These are phyloP conservation scores for Oryzaephilus surinamensis DNA, from an alignment of 1,140 invertebrate species.

Conservation along the genomic window DNA sequence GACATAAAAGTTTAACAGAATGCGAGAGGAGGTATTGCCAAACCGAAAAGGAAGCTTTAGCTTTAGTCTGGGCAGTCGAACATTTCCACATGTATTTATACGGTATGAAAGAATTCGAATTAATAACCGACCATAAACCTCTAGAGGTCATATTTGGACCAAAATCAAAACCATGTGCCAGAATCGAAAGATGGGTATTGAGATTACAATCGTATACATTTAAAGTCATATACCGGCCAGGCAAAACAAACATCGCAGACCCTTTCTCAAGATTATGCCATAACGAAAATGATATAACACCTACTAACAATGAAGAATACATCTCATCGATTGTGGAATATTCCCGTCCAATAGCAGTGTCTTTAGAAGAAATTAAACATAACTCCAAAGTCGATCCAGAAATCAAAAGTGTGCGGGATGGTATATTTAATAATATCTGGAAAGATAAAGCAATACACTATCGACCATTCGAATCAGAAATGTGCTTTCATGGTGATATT, in stretches of 20 bases:
- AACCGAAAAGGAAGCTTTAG: constrained; percentile 28
- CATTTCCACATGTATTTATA: constrained; percentile 20
- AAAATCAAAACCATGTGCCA: constrained; percentile 25
- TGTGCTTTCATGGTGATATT: constrained; percentile 4
- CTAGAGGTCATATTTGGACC: constrained; percentile 24
- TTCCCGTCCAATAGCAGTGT: constrained; percentile 1
- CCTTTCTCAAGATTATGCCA: constrained; percentile 25
- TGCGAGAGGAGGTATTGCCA: constrained; percentile 26
- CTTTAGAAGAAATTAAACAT: constrained; percentile 3
- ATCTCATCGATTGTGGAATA: neutral
- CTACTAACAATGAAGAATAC: neutral
- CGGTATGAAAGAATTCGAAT: constrained; percentile 22
- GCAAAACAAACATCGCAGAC: constrained; percentile 35
- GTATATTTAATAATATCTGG: neutral
- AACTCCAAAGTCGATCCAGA: constrained; percentile 2
- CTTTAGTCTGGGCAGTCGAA: constrained; percentile 18
- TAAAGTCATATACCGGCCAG: constrained; percentile 28
- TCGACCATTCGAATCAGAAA: constrained; percentile 2
- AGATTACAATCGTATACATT: constrained; percentile 29
- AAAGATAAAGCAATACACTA: neutral
- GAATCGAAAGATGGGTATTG: constrained; percentile 33
- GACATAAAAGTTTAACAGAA: constrained; percentile 18
- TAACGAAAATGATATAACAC: neutral
- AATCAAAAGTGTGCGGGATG: neutral
- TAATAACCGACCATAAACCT: constrained; percentile 30